A percentile compares a stretch with the other conserved stretches of the same genome.
Evolutionary conservation across 1,140 invertebrate genomes (phyloP).

Genomic region (Zelostemma sp.): DNA sequence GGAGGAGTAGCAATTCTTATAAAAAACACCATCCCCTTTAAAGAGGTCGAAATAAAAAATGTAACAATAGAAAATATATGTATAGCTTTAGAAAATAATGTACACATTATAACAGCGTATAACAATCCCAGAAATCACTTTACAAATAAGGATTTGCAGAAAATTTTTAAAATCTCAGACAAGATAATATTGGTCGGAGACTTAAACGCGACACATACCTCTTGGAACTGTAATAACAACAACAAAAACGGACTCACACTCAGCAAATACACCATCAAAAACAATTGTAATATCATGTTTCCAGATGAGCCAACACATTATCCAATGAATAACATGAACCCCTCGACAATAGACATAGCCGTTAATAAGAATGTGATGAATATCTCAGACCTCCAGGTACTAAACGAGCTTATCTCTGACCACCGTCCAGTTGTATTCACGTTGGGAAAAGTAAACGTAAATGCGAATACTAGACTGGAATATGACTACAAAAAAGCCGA

Average conservation of each 20-base stretch:
- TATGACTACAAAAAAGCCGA: conserved; percentile 7
- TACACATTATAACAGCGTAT: conserved; percentile 41
- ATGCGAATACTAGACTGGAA: background rate
- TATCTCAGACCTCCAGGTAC: conserved; percentile 11
- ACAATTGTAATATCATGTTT: conserved; percentile 40
- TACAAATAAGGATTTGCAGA: conserved; percentile 24
- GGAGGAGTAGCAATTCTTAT: conserved; percentile 43
- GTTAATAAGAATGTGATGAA: conserved; percentile 43
- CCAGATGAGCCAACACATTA: conserved; percentile 40
- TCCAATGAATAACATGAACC: conserved; percentile 33
- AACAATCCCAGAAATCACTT: conserved; percentile 39
- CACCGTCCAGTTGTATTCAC: conserved; percentile 38
- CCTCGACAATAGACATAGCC: conserved; percentile 44
- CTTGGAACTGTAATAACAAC: conserved; percentile 43
- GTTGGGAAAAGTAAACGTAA: conserved; percentile 3
- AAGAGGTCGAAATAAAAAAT: conserved; percentile 10
- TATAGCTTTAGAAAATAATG: conserved; percentile 36
- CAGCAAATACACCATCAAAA: conserved; percentile 29
- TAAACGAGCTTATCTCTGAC: conserved; percentile 43
- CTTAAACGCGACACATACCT: conserved; percentile 43
- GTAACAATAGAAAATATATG: conserved; percentile 12
- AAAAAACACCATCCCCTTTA: conserved; percentile 29
- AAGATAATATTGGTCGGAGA: conserved; percentile 50
- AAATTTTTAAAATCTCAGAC: conserved; percentile 25
- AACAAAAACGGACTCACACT: conserved; percentile 40